Base-by-base conservation (phyloP, 1,140 invertebrate genomes). In the Portunus trituberculatus region DNA sequence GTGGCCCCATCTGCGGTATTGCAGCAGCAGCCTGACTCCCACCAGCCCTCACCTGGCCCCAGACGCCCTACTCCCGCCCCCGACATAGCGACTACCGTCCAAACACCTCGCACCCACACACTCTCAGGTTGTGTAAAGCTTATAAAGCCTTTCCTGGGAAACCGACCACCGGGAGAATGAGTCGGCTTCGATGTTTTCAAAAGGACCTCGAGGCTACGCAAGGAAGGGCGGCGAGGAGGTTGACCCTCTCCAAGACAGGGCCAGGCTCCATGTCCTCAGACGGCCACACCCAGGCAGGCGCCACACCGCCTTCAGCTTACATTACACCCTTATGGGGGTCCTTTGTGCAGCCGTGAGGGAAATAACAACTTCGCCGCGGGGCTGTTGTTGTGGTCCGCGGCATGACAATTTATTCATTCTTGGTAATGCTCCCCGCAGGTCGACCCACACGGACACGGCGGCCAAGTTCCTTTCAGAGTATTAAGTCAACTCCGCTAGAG, bases 261-360 rank as follows among this genome's bases (percentile, higher is more conserved):
- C 88, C n/a, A 28, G 89, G 7, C 88, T 39, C 14, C 12, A 2
- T 6, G 12, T 48, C 83, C 83, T 39, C 84, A 14, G 39, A 32
- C n/a, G 29, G 89, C 89, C 89, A 91, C 89, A 91, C 89, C 89
- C 89, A 91, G 48, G 25, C 89, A 91, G 89, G 46, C 89, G 59
- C 89, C 48, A 91, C 84, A 87, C 84, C 29, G 31, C 84, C 39
- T 39, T 32, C 84, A 87, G 88, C 88, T 90, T 39, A 46, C 39
- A 48, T 28, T 90, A 46, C 88, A 90, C 88, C 48, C 31, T 90
- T 48, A 90, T 90, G 88, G 88, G 45, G 88, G 88, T 48, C 86
- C 46, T 92, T 45, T 91, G 90, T 91, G 90, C 83, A 25, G 91
- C 59, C 46, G 67, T 67, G 48, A 39, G 25, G 48, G 28, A 32